A percentile compares a stretch with the other conserved stretches of the same genome.
These are phyloP conservation scores for Hemitrygon akajei DNA, from an alignment of 2,797 vertebrate genomes.

Conservation along the genomic window DNA sequence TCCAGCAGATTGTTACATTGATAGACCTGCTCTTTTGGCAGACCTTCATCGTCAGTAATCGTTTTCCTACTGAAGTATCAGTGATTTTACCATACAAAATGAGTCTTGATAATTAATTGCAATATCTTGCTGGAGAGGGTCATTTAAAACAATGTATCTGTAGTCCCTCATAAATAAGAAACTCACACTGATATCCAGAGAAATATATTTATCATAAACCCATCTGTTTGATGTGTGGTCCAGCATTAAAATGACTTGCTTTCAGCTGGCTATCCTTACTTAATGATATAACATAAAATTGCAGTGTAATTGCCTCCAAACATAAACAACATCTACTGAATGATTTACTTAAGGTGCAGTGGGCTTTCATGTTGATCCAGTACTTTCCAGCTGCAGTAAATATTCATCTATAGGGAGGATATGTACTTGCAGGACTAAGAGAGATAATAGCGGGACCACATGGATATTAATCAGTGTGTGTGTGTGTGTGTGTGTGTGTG, in stretches of 20 bases:
- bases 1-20: background rate
- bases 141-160: background rate
- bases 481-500: background rate
- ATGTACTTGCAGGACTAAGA: background rate
- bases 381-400: background rate
- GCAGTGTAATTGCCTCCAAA: background rate
- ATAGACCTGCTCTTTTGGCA: background rate
- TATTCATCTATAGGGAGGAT: background rate
- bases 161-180: background rate
- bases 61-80: background rate
- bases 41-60: background rate
- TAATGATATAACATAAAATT: background rate
- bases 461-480: background rate
- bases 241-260: background rate
- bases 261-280: background rate
- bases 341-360: constrained; percentile 6
- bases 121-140: background rate
- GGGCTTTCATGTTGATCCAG: background rate
- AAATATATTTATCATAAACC: background rate
- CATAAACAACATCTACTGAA: constrained; percentile 2
- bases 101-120: too few species aligned
- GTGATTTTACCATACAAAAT: background rate
- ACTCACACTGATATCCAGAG: background rate
- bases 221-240: background rate
- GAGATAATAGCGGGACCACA: background rate